Base-by-base conservation (phyloP, 2,797 vertebrate species). In the Emydoidea blandingii region DNA sequence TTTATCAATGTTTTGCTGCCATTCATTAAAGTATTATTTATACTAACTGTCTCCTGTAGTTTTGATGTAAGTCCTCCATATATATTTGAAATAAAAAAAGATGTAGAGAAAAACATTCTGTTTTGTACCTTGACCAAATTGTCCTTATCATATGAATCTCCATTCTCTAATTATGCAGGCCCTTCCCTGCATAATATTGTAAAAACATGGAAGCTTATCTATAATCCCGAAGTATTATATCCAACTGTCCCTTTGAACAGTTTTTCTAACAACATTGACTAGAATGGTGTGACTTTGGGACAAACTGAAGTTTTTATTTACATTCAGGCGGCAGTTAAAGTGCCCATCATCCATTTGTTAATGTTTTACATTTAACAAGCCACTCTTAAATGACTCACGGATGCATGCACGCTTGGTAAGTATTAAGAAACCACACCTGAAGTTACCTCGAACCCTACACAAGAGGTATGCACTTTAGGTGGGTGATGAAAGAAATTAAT, bases 21-120 rank as follows among this genome's bases (percentile, higher is more conserved):
- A 96, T 89, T 97, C 92, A 98, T 98, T 98, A 98, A 98, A 98
- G 86, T 95, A 88, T 97, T 98, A 98, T 98, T 98, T 98, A 98
- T 97, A 97, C 95, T 97, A 96, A 97, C 95, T 97, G 97, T 97
- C 62, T 93, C 97, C 94, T 98, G 97, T 97, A 98, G 97, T 98
- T 98, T 97, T 97, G 94, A 96, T 98, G 98, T 98, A 97, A 98
- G 83, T 90, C 95, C 84, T 96, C 95, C 94, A 76, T 96, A 94
- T 96, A 92, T 95, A 88, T 97, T 95, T 97, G 93, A 97, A 97
- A 97, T 95, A 98, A 98, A 98, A 98, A 98, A 98, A 98, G 79
- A 94, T 97, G 85, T 97, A 97, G 97, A 52, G 41, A 97, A 97
- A 95, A 79, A 85, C 95, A 92, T 97, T 95, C 95, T 98, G 90